Conservation (phyloP, 2,888 invertebrate species). For the Tetropium fuscum region DNA sequence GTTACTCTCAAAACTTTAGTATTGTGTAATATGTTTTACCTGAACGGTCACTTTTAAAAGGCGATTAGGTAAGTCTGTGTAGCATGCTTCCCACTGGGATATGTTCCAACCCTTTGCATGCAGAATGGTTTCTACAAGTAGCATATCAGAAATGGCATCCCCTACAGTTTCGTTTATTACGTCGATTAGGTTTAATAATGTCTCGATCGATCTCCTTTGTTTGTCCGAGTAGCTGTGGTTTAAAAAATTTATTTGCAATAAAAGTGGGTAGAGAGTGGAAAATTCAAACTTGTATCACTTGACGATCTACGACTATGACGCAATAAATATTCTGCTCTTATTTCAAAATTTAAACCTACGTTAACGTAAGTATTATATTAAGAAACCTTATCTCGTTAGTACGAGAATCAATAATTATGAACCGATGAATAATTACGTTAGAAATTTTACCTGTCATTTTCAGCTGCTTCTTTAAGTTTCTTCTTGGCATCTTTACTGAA, state of each 20-base stretch:
- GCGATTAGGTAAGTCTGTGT: slow-evolving; percentile 88
- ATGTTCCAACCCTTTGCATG: slow-evolving; percentile 84
- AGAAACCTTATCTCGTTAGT: too few species aligned
- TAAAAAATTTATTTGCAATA: too few species aligned
- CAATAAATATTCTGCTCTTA: too few species aligned
- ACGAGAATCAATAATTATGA: too few species aligned
- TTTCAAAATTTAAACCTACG: too few species aligned
- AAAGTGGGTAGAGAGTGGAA: too few species aligned
- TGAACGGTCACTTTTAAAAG: slow-evolving; percentile 89
- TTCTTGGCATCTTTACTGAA: slow-evolving; percentile 80
- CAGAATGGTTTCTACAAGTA: slow-evolving; percentile 92
- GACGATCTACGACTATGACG: too few species aligned
- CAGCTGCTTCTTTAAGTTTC: slow-evolving; percentile 67
- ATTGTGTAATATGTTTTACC: slow-evolving; percentile 61
- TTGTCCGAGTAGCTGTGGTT: slow-evolving; percentile 44
- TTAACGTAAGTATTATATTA: too few species aligned
- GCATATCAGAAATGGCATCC: slow-evolving; percentile 96
- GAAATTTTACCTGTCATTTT: slow-evolving; percentile 57
- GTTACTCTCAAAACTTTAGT: neutral
- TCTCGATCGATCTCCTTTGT: slow-evolving; percentile 71
- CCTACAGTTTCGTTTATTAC: slow-evolving; percentile 96
- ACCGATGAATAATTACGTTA: too few species aligned
- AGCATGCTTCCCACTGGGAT: slow-evolving; percentile 83
- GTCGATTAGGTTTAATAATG: slow-evolving; percentile 79
- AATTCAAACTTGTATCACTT: too few species aligned